Conservation (phyloP, 2,113 vertebrate species). For the Heterocephalus glaber region DNA sequence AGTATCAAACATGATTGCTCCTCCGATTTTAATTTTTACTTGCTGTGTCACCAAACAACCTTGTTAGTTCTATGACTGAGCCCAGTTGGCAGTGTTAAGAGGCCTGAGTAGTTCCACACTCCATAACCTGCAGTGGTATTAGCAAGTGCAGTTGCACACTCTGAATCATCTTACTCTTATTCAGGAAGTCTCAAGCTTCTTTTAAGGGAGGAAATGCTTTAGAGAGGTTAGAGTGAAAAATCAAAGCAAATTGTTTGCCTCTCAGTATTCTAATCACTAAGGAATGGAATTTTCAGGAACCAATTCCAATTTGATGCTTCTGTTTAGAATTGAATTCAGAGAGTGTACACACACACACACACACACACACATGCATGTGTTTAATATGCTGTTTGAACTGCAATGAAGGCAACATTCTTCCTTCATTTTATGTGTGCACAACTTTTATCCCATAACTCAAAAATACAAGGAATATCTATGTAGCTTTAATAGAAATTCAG, state of each 20-base stretch:
- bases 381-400: neutral
- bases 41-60: constrained; percentile 43
- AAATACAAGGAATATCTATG: neutral
- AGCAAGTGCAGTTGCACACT: neutral
- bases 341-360: neutral
- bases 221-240: neutral
- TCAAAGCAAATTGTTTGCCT: constrained; percentile 4
- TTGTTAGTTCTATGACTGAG: constrained; percentile 22
- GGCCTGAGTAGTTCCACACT: neutral
- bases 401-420: neutral
- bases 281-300: constrained; percentile 40
- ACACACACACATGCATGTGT: too few species aligned
- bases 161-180: neutral
- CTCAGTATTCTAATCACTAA: constrained; percentile 43
- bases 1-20: constrained; percentile 52
- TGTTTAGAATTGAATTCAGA: constrained; percentile 41
- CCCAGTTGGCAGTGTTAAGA: neutral
- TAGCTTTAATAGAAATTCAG: constrained; percentile 14
- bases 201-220: constrained; percentile 9
- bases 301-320: constrained; percentile 48
- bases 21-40: constrained; percentile 68
- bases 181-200: neutral
- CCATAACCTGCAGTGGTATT: neutral
- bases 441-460: neutral
- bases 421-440: neutral